Conservation (phyloP, 2,888 invertebrate species). For the Agrotis ipsilon region DNA sequence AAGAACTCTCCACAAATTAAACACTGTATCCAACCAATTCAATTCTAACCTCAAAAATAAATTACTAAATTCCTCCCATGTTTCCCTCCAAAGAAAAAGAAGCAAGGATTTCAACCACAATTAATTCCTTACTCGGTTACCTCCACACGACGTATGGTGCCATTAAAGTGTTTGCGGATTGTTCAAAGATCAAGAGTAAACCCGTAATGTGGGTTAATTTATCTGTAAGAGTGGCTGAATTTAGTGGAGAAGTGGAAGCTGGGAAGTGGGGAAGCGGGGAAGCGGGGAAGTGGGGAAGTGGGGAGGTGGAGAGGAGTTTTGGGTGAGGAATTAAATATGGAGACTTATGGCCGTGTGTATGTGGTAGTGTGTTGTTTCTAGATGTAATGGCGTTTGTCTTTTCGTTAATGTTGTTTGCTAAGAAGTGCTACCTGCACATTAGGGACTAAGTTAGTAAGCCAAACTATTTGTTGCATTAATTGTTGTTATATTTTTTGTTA, state of each 20-base stretch:
- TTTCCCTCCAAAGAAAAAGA: constrained; percentile 54
- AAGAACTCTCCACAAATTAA: constrained; percentile 22
- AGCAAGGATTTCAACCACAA: constrained; percentile 39
- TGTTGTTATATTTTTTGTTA: too few relatives aligned
- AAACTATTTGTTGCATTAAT: not conserved
- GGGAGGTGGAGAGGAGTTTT: constrained; percentile 43
- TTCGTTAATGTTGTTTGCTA: not conserved
- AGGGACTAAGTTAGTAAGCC: not conserved
- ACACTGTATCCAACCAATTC: constrained; percentile 8
- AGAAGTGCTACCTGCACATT: not conserved
- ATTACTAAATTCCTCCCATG: constrained; percentile 44
- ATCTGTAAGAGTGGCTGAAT: constrained; percentile 69
- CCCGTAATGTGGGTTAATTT: constrained; percentile 81
- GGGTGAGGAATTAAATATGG: constrained; percentile 48
- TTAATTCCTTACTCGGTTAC: constrained; percentile 61
- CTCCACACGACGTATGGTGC: constrained; percentile 58
- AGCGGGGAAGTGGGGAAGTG: too few relatives aligned
- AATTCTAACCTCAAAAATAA: constrained; percentile 31
- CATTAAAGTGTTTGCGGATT: constrained; percentile 72
- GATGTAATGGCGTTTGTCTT: not conserved
- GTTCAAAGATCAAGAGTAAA: constrained; percentile 77
- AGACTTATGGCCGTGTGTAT: constrained; percentile 12
- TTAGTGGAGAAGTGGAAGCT: constrained; percentile 53
- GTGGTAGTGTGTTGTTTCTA: not conserved
- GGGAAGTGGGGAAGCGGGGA: constrained; percentile 52